Conservation (phyloP, 2,113 vertebrate species). For the Periophthalmus modestus region DNA sequence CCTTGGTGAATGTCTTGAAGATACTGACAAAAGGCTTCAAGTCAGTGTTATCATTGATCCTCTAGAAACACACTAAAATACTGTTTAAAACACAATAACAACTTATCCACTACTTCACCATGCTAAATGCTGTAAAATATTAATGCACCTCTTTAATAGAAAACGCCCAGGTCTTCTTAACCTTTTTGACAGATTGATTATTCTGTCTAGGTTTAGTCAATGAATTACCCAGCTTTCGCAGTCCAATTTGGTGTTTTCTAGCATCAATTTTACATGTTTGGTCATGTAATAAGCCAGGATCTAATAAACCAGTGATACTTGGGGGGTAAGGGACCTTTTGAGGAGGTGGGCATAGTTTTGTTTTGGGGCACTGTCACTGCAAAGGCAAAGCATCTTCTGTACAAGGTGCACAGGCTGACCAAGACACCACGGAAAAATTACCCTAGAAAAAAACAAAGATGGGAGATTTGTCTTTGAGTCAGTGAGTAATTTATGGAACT, state of each 20-base stretch:
- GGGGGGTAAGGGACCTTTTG: conserved; percentile 81
- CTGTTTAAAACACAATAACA: not conserved
- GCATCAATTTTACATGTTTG: too few species aligned
- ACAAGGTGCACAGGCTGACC: conserved; percentile 79
- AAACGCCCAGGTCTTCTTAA: conserved; percentile 59
- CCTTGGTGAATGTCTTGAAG: conserved; percentile 21
- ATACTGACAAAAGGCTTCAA: conserved; percentile 22
- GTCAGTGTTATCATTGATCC: not conserved
- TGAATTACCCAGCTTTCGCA: not conserved
- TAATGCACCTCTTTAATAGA: conserved; percentile 57
- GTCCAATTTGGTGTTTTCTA: not conserved
- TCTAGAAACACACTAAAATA: conserved; percentile 17
- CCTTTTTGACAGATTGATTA: rapidly evolving
- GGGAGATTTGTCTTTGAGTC: not conserved
- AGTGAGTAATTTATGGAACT: rapidly evolving
- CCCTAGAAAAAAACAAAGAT: conserved; percentile 72
- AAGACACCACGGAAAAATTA: conserved; percentile 82
- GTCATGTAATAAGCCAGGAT: conserved; percentile 37
- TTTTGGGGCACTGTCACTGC: conserved; percentile 73
- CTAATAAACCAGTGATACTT: conserved; percentile 79
- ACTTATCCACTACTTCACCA: not conserved
- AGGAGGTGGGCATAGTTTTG: conserved; percentile 87
- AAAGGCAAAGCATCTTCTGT: conserved; percentile 70
- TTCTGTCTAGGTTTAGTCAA: not conserved
- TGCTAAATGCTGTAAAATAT: not conserved